These are phyloP conservation scores for Amia ocellicauda DNA, from an alignment of 2,113 vertebrate species.

Conservation along the genomic window DNA sequence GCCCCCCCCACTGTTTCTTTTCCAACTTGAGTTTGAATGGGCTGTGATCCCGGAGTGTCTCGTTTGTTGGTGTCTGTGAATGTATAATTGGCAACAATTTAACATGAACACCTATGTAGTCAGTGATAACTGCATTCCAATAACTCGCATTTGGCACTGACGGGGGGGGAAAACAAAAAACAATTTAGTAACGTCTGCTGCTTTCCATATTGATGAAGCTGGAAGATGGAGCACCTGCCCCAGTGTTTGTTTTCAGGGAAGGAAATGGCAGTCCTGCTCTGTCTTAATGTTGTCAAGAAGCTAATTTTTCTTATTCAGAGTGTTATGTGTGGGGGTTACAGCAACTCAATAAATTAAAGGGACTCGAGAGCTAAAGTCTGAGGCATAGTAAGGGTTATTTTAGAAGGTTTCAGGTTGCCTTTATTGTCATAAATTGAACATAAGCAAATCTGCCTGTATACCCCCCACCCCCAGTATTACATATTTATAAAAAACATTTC, in stretches of 20 bases:
- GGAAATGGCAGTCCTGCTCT: constrained; percentile 31
- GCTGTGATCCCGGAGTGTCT: not conserved
- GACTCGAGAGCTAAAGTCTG: not conserved
- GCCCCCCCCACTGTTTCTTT: too few relatives aligned
- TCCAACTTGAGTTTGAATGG: too few relatives aligned
- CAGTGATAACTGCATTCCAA: constrained; percentile 43
- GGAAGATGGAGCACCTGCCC: constrained; percentile 45
- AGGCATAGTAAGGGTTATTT: not conserved
- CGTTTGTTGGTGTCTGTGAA: constrained; percentile 42
- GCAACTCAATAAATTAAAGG: not conserved
- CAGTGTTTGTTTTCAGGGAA: constrained; percentile 35
- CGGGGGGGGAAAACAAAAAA: constrained; percentile 35
- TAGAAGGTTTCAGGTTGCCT: not conserved
- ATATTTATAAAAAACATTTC: too few relatives aligned
- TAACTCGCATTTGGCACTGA: constrained; percentile 41
- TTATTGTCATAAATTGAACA: too few relatives aligned
- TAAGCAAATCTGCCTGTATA: too few relatives aligned
- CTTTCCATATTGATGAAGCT: constrained; percentile 53
- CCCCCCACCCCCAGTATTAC: too few relatives aligned
- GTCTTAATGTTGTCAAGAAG: constrained; percentile 34
- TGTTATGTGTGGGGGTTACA: constrained; percentile 3
- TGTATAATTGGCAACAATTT: constrained; percentile 47
- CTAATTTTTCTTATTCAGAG: constrained; percentile 43
- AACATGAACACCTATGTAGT: constrained; percentile 37
- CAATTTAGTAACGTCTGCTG: constrained; percentile 40